A percentile compares a stretch with the other conserved stretches of the same genome.
Conservation (phyloP, 2,113 vertebrate genomes). For the Galeopterus variegatus region DNA sequence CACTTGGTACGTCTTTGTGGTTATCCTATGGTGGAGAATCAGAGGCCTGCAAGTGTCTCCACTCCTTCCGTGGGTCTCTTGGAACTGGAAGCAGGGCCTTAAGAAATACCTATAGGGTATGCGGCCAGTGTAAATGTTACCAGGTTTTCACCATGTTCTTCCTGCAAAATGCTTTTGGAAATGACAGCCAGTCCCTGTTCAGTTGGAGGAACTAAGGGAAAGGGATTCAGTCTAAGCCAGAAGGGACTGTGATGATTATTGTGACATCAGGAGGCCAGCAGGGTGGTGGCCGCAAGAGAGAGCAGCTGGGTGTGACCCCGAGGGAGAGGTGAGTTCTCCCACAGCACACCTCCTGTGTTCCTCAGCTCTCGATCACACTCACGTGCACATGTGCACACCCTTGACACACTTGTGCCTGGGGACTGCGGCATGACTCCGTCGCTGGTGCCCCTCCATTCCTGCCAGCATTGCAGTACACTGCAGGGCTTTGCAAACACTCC, state of each 20-base stretch:
- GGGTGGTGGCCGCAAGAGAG: not conserved
- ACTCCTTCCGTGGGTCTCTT: not conserved
- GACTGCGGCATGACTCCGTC: fast-evolving
- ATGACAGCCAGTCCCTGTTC: not conserved
- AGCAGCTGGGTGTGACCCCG: not conserved
- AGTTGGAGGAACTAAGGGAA: not conserved
- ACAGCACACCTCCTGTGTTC: not conserved
- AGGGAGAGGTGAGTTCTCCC: not conserved
- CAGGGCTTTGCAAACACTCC: not conserved
- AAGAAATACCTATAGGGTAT: not conserved
- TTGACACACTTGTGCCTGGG: not conserved
- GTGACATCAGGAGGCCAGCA: not conserved
- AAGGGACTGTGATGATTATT: not conserved
- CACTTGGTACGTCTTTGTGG: too few species aligned
- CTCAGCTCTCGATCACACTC: fast-evolving
- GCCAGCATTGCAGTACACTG: fast-evolving
- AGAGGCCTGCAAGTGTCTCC: not conserved
- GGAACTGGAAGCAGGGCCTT: not conserved
- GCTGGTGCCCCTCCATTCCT: fast-evolving
- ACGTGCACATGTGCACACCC: not conserved
- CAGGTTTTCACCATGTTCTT: not conserved
- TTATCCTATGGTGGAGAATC: too few species aligned
- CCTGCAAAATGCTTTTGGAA: not conserved
- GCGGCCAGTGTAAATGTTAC: fast-evolving
- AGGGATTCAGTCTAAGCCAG: not conserved